Base-by-base conservation (phyloP, 2,797 vertebrate species). In the Dryobates pubescens region DNA sequence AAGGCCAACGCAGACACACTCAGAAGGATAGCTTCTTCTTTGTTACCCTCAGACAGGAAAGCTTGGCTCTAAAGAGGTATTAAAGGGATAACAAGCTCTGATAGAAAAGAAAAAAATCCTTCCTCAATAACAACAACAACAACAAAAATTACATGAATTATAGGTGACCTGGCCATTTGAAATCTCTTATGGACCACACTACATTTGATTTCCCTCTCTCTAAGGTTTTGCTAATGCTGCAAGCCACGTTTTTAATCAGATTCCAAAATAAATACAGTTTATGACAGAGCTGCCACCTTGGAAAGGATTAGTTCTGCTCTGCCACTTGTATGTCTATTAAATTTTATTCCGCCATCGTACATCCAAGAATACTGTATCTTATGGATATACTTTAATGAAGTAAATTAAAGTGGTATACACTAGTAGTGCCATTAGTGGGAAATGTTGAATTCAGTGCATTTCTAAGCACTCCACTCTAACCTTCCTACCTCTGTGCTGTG, bases 251-350 rank as follows among this genome's bases (percentile, higher is more conserved):
- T 95, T 86, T 88, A 88, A 93, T 93, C 86, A 94, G 76, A 93
- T 95, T 96, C 79, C 45, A 89, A 91, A 95, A 82, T 68, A 95
- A 94, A 94, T 61, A 24, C 14, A 30, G 23, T 54, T 90, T 79
- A 69, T 81, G 64, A 68, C 43, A 59, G 72, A 58, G 64, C 19
- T 82, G 36, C 71, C 53, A 47, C 56, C 61, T 90, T 82, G 13
- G 45, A 85, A 95, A 87, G 77, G 74, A 93, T 94, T 83, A 95
- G 82, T 89, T 96, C 71, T 95, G 86, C 82, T 93, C 88, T 82
- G 53, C 73, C 67, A 88, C 36, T 91, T 85, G 17, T 53, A 47
- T 77, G 64, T 62, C n/a, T 73, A 85, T 91, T 74, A 70, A 91
- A 61, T 85, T 82, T 84, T 82, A 75, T 82, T 93, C 82, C 77